Percentiles rank a stretch among this genome's conserved stretches.
Evolutionary conservation across 2,113 vertebrate genomes (phyloP).

Genomic region (Mugil cephalus): DNA sequence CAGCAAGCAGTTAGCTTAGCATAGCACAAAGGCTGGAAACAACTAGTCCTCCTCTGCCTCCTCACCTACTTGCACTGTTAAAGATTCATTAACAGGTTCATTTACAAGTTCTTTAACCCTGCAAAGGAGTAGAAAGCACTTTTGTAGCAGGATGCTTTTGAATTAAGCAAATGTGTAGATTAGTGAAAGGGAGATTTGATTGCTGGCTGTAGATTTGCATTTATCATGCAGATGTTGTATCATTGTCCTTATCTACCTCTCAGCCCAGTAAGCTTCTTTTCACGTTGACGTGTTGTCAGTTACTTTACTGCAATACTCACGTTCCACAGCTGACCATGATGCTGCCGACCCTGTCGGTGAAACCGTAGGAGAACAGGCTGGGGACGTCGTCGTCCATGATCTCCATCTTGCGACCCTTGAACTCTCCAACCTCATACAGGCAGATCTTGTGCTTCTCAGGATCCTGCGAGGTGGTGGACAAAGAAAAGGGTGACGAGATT

Average conservation of each 20-base stretch:
- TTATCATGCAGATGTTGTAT: not conserved
- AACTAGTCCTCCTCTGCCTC: too few relatives aligned
- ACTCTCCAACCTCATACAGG: slow-evolving; percentile 84
- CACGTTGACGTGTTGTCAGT: not conserved
- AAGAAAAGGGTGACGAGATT: not conserved
- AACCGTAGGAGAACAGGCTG: slow-evolving; percentile 83
- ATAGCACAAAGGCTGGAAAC: too few relatives aligned
- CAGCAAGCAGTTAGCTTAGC: too few relatives aligned
- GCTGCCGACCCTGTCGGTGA: slow-evolving; percentile 85
- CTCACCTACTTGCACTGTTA: too few relatives aligned
- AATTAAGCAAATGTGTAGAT: too few relatives aligned
- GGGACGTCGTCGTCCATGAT: slow-evolving; percentile 87
- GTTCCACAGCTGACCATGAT: slow-evolving; percentile 84
- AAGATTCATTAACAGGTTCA: too few relatives aligned
- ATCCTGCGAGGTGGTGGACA: slow-evolving; percentile 62
- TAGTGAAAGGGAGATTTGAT: too few relatives aligned
- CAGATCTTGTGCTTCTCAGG: slow-evolving; percentile 87
- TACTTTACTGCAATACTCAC: slow-evolving; percentile 67
- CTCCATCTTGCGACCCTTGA: slow-evolving; percentile 88
- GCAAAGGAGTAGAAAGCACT: too few relatives aligned
- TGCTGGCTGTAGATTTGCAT: not conserved
- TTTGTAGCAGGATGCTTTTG: too few relatives aligned
- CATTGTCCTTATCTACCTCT: too few relatives aligned
- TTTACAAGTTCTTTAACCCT: too few relatives aligned
- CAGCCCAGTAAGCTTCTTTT: not conserved